Conservation (phyloP, 2,113 vertebrate species). For the Potamarius usumacintae region DNA sequence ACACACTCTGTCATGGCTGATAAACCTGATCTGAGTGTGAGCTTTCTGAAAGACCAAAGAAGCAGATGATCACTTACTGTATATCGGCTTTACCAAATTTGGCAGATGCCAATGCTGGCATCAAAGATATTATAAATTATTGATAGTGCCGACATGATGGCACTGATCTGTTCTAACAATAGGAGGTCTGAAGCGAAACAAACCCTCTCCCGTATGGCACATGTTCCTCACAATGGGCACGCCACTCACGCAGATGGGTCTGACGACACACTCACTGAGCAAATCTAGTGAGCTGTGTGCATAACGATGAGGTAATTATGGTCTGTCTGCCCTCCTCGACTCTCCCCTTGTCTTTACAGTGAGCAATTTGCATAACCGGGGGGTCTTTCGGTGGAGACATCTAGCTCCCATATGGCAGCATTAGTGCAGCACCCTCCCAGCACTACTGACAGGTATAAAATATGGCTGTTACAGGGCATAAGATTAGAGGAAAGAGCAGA, state of each 20-base stretch:
- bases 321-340: slow-evolving; percentile 61
- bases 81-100: slow-evolving; percentile 2
- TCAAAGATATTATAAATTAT: slow-evolving; percentile 41
- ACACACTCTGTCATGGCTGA: neutral
- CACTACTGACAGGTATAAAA: slow-evolving; percentile 40
- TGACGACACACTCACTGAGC: slow-evolving; percentile 56
- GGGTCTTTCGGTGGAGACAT: slow-evolving; percentile 34
- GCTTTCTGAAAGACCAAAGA: neutral
- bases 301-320: slow-evolving; percentile 68
- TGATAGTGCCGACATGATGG: slow-evolving; percentile 36
- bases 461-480: slow-evolving; percentile 6
- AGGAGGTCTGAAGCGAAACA: slow-evolving; percentile 19
- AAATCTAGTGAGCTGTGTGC: slow-evolving; percentile 64
- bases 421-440: neutral
- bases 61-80: slow-evolving; percentile 33
- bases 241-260: slow-evolving; percentile 42
- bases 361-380: slow-evolving; percentile 65
- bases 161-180: slow-evolving; percentile 32
- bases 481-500: slow-evolving; percentile 13
- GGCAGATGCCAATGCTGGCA: slow-evolving; percentile 41
- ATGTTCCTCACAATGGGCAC: slow-evolving; percentile 42
- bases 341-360: slow-evolving; percentile 59
- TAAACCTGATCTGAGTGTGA: neutral
- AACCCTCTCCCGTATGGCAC: slow-evolving; percentile 42
- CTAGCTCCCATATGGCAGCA: slow-evolving; percentile 64